These are phyloP conservation scores for Pseudococcus viburni DNA, from an alignment of 2,888 invertebrate genomes.

Conservation along the genomic window DNA sequence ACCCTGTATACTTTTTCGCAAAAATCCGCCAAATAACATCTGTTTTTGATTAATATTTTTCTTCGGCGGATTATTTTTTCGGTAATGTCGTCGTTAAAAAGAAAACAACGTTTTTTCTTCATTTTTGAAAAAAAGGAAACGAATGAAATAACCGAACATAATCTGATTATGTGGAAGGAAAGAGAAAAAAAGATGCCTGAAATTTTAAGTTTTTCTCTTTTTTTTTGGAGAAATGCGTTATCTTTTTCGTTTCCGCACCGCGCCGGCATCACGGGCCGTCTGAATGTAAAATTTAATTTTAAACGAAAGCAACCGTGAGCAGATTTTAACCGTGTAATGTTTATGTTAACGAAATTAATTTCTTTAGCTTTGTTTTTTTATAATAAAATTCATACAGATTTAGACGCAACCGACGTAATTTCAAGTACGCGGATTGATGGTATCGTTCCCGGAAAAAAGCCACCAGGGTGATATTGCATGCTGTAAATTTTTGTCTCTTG, in stretches of 20 bases:
- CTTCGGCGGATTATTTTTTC: constrained; percentile 11
- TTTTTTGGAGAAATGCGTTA: background rate
- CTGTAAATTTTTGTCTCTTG: background rate
- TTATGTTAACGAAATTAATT: constrained; percentile 45
- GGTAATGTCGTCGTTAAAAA: constrained; percentile 20
- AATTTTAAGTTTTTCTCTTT: background rate
- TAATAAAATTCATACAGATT: constrained; percentile 15
- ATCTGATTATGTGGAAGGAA: constrained; percentile 25
- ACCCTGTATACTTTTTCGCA: background rate
- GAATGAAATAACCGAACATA: constrained; percentile 23
- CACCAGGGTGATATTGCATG: background rate
- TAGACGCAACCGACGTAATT: background rate
- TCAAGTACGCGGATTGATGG: background rate
- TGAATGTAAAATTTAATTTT: constrained; percentile 37
- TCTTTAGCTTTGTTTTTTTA: constrained; percentile 32
- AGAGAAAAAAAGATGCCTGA: background rate
- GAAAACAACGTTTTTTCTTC: constrained; percentile 2
- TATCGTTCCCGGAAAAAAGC: constrained; percentile 10
- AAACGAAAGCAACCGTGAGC: constrained; percentile 26
- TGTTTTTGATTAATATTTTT: constrained; percentile 46
- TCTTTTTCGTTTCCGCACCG: background rate
- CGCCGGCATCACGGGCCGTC: background rate
- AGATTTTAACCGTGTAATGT: constrained; percentile 32
- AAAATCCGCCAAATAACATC: background rate
- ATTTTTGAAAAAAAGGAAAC: background rate